These are phyloP conservation scores for Achroia grisella DNA, from an alignment of 1,140 invertebrate genomes.

Conservation along the genomic window DNA sequence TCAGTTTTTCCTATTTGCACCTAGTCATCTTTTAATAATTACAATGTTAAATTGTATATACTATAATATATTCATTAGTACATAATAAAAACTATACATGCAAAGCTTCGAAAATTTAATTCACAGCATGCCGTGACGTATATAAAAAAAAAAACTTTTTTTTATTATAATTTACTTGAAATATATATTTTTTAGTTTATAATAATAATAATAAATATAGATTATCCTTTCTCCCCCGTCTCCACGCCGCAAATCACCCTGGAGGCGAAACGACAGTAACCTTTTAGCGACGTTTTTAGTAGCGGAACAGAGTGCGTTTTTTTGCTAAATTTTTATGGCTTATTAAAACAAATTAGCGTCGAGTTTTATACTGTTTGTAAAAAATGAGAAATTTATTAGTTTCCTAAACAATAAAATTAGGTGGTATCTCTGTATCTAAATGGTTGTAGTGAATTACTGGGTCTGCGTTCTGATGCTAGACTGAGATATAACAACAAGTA, in stretches of 20 bases:
- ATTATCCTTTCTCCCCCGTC: not conserved
- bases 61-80: too few relatives aligned
- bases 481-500: conserved; percentile 28
- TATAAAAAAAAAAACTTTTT: too few relatives aligned
- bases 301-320: conserved; percentile 38
- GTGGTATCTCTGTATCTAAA: conserved; percentile 47
- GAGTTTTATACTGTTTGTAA: conserved; percentile 13
- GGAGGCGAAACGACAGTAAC: conserved; percentile 17
- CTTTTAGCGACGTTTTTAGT: conserved; percentile 33
- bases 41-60: too few relatives aligned
- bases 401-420: conserved; percentile 52
- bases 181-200: too few relatives aligned
- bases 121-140: too few relatives aligned
- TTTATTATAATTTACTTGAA: too few relatives aligned
- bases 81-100: too few relatives aligned
- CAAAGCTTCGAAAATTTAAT: too few relatives aligned
- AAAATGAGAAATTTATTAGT: conserved; percentile 57
- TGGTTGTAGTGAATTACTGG: conserved; percentile 22
- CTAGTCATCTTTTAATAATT: too few relatives aligned
- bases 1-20: too few relatives aligned
- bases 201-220: too few relatives aligned
- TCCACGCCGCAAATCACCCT: not conserved
- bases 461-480: conserved; percentile 24
- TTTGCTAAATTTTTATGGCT: conserved; percentile 44
- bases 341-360: conserved; percentile 60